Conservation (phyloP, 2,888 invertebrate genomes). For the Stenotaenia linearis region DNA sequence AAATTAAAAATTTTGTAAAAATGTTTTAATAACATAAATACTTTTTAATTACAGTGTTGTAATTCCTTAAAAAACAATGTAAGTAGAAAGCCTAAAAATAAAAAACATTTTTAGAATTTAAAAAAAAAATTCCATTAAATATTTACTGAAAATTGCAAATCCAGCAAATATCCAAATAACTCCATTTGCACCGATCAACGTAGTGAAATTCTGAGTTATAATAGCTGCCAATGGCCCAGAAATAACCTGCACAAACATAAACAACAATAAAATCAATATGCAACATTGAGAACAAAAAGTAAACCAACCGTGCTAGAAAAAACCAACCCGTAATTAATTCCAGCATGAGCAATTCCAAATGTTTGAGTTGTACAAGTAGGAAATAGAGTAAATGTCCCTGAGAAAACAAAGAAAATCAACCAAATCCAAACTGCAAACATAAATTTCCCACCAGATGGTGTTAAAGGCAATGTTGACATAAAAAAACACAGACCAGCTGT, state of each 20-base stretch:
- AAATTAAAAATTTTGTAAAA: no score
- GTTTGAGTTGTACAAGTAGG: conserved; percentile 45
- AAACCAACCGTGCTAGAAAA: conserved; percentile 42
- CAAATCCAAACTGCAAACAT: conserved; percentile 45
- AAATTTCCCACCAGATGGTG: conserved; percentile 41
- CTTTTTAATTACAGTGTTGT: no score
- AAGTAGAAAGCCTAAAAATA: background rate
- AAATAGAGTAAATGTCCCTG: conserved; percentile 46
- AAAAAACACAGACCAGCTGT: conserved; percentile 36
- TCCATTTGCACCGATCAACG: conserved; percentile 43
- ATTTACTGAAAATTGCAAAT: conserved; percentile 36
- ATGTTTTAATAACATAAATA: no score
- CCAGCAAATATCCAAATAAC: conserved; percentile 42
- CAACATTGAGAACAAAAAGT: no score
- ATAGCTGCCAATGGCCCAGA: conserved; percentile 40
- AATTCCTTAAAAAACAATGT: background rate
- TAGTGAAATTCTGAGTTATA: conserved; percentile 40
- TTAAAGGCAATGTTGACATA: conserved; percentile 40
- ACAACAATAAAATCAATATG: conserved; percentile 35
- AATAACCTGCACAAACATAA: conserved; percentile 20
- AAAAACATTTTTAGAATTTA: no score
- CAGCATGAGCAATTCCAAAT: conserved; percentile 45
- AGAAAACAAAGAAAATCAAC: conserved; percentile 44
- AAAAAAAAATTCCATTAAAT: background rate
- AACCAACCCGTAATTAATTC: conserved; percentile 45